phyloP scores from a whole-genome alignment of 2,888 invertebrate species.

The Netelia inedita region DNA sequence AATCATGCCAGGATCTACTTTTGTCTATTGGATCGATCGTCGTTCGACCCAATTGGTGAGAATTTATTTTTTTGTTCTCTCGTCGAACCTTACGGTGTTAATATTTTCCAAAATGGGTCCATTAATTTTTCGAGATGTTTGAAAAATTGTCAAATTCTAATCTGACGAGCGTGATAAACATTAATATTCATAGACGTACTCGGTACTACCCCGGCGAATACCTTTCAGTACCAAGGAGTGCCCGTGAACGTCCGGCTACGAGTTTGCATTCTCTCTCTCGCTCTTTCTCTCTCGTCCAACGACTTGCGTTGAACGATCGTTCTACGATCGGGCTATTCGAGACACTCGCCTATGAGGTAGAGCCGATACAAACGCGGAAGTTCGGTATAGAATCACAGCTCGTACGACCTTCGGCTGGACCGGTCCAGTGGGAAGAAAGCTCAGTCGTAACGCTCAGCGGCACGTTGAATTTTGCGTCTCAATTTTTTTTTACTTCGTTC shows the following conservation, averaged over 20 bases:
- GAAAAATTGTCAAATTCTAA: not conserved
- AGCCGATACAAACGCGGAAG: slow-evolving; percentile 29
- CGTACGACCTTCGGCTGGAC: slow-evolving; percentile 31
- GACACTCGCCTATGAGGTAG: not conserved
- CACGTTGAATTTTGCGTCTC: not conserved
- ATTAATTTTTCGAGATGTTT: not conserved
- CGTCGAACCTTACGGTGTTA: too few relatives aligned
- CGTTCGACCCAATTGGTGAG: too few relatives aligned
- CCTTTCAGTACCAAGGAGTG: slow-evolving; percentile 18
- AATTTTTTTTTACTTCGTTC: not conserved
- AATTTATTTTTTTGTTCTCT: too few relatives aligned
- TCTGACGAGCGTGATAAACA: not conserved
- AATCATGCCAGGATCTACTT: too few relatives aligned
- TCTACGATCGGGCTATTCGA: too few relatives aligned
- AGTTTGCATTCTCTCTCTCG: not conserved
- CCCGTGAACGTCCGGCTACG: slow-evolving; percentile 17
- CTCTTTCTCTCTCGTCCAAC: not conserved
- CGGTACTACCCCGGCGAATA: slow-evolving; percentile 5
- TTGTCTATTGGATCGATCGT: too few relatives aligned
- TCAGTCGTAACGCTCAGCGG: not conserved
- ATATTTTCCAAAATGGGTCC: not conserved
- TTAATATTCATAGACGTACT: slow-evolving; percentile 26
- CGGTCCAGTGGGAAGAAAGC: slow-evolving; percentile 22
- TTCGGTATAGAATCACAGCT: not conserved
- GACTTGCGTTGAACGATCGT: not conserved